Base-by-base conservation (phyloP, 2,888 invertebrate genomes). In the Autographa gamma region DNA sequence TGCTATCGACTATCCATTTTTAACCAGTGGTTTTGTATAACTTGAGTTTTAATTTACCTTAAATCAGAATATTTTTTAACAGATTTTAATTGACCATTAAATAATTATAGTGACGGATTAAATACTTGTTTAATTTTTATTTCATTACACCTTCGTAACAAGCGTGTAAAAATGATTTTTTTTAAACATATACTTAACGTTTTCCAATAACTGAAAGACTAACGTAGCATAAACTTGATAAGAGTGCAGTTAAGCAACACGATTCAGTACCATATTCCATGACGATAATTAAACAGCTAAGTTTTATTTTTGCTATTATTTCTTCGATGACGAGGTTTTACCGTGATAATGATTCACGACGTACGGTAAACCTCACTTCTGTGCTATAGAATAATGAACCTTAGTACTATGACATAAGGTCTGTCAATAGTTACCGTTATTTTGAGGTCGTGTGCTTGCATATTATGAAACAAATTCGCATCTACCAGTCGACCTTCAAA, bases 211-310 rank as follows among this genome's bases (percentile, higher is more conserved):
- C 13, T 19, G 19, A 13, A 56, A 5, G 11, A 19, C 54, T 19
- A 25, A 19, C 25, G 54, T 25, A 56, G 54, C 54, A 25, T 56
- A 3, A 56, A 19, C 25, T 18, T 54, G 54, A 56, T 56, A 56
- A 56, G 19, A 56, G 25, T 11, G 54, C 54, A 56, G 54, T 56
- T 11, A 48, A 48, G 48, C 0, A 56, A 56, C 54, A 32, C 7
- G 16, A 59, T 31, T n/a, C 8, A 38, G 38, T 38, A 14, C 18
- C 13, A 6, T 31, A 60, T 13, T 52, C 18, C 54, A 48, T 16
- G 34, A 32, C 18, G 19, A 16, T 59, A 48, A 56, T 25, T 48
- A 25, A 59, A 60, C 19, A 56, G 31, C 67, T 43, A 56, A 67
- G 11, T 38, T 64, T 56, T 56, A 9, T 56, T 19, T 25, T 25